Evolutionary conservation across 2,888 invertebrate genomes (phyloP), one percentile per base, ranked within the genome.

Genomic region (Cyclophora punctaria): DNA sequence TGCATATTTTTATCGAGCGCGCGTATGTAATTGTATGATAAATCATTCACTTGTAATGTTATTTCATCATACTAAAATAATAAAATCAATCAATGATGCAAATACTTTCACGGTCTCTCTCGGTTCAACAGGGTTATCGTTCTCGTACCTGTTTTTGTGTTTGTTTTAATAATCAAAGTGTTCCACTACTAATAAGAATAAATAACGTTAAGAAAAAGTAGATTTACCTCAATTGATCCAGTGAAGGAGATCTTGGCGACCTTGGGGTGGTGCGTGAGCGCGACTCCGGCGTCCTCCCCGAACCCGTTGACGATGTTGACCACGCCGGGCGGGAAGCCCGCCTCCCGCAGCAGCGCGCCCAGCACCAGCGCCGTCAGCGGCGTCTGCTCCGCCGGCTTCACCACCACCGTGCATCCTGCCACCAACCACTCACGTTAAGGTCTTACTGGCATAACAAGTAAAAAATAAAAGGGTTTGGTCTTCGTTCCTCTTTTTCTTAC

Each of bases 351-450:
- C 52, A 98, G 83, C 52, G 95, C 91, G 0, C 96, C 97, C 3
- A 96, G 81, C 63, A 94, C 95, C n/a, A 97, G 84, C 0, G 97
- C 96, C 0, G 97, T 95, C 45, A 98, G 81, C 0, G 96, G 95
- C 0, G 98, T 98, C 80, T 97, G 97, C 75, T 98, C 98, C 0
- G 98, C 98, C 0, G 97, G 95, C 78, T 98, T 98, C 60, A 97
- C 88, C 1, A 97, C 92, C 7, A 96, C 91, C 0, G 95, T 95
- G 70, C 96, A 92, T 60, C 93, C 94, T 81, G 4, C 49, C 41
- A 41, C 41, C 46, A 47, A 7, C 4, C 42, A 20, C 20, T 20
- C 20, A 20, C 20, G 20, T 20, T 20, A 20, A 20, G 20, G 20
- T 20, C 20, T 20, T 20, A 20, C 20, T 20, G 20, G 2, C 20